Percentiles rank a stretch among this genome's conserved stretches.
These are phyloP conservation scores for Scolopax rusticola DNA, from an alignment of 2,797 vertebrate genomes.

Conservation along the genomic window DNA sequence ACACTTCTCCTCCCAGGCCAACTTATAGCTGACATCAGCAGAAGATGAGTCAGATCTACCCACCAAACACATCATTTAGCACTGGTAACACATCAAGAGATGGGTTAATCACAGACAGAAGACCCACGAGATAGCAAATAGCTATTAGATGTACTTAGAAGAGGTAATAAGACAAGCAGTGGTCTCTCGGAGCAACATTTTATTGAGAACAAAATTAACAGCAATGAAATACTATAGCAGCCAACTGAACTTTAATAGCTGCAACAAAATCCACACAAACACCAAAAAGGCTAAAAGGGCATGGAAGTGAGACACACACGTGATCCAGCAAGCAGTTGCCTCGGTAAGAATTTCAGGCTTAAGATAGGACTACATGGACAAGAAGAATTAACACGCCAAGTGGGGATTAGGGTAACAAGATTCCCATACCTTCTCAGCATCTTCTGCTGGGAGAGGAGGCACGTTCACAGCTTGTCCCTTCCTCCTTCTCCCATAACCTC, in stretches of 20 bases:
- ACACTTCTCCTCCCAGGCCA: neutral
- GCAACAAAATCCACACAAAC: neutral
- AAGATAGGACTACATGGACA: neutral
- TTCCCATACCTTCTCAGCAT: neutral
- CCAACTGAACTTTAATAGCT: neutral
- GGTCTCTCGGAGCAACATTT: neutral
- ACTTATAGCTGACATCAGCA: neutral
- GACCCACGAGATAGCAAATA: neutral
- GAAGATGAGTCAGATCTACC: neutral
- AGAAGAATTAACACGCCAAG: neutral
- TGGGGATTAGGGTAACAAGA: constrained; percentile 29
- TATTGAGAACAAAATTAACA: neutral
- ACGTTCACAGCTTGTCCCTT: constrained; percentile 38
- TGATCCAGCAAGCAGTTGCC: neutral
- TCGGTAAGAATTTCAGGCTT: constrained; percentile 7
- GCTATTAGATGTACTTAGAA: neutral
- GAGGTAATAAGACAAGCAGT: neutral
- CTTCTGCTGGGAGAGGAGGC: constrained; percentile 1
- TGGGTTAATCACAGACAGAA: neutral
- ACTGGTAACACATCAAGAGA: neutral
- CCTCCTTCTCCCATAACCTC: constrained; percentile 27
- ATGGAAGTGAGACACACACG: neutral
- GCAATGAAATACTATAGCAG: neutral
- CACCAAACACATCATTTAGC: neutral
- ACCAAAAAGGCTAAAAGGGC: constrained; percentile 1